Evolutionary conservation across 2,797 vertebrate species (phyloP), one percentile per base, ranked within the genome.

Genomic region (Pangasius djambal): DNA sequence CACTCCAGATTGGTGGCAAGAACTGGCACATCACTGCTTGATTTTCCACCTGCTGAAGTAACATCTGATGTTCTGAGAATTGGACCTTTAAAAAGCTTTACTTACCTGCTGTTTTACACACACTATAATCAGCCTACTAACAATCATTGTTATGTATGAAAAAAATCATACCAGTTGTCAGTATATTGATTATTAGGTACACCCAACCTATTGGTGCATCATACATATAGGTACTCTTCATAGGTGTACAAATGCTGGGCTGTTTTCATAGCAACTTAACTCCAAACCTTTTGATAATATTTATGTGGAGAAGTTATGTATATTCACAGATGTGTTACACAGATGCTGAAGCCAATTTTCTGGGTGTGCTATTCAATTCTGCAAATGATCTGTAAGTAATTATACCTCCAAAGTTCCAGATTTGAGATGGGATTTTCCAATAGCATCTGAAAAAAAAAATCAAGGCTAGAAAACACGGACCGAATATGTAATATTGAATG

Each of bases 11-110:
- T 79, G 61, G 83, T 37, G 0, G 55, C 22, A 83, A 28, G 78
- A 55, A 89, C 79, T 31, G 55, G 63, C 4, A 18, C 9, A 50
- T 85, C 88, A 18, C 28, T 34, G 65, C 74, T 57, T 77, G 88
- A 65, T 82, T 55, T 37, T 89, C 92, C 90, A 94, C 90, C 91
- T 92, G 90, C 84, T 86, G 79, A 79, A 84, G 81, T 59, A 86
- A 88, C 44, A 83, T 61, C 86, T 89, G 48, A 88, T 81, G 74
- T 85, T 86, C 63, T 90, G 59, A 87, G 50, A 89, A 22, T 55
- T 13, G 69, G 28, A 86, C 50, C 25, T 85, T 88, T 67, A 52
- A 55, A 55, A 67, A 31, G n/a, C 6, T 6, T 52, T 28, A 72
- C 77, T 67, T 69, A 85, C 72, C 82, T 85, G n/a, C 6, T 69